Conservation (phyloP, 2,113 vertebrate species). For the Lophotis ruficrista region DNA sequence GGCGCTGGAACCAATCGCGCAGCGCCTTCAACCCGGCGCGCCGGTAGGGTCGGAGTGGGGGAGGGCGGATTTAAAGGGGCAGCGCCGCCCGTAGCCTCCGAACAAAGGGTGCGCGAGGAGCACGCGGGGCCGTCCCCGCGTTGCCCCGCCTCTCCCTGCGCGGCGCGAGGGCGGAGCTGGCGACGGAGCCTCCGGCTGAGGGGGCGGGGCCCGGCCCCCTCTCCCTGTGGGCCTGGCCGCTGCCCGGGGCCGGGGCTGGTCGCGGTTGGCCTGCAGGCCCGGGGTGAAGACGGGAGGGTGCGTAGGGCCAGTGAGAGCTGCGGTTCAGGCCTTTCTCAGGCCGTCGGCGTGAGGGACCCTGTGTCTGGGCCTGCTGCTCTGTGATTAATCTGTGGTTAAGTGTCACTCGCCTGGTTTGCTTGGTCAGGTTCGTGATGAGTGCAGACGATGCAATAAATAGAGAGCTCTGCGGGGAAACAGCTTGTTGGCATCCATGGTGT, state of each 20-base stretch:
- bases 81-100: not conserved
- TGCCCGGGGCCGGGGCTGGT: too few relatives aligned
- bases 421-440: not conserved
- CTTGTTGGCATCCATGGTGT: fast-evolving
- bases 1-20: not conserved
- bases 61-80: constrained; percentile 32
- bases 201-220: not conserved
- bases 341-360: fast-evolving
- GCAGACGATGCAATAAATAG: not conserved
- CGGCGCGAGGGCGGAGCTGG: not conserved
- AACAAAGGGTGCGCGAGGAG: constrained; percentile 59
- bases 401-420: not conserved
- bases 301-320: not conserved
- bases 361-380: not conserved
- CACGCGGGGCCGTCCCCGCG: fast-evolving
- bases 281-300: not conserved
- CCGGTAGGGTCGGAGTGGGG: not conserved
- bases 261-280: too few relatives aligned
- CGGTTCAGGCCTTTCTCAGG: not conserved
- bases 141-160: fast-evolving
- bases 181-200: not conserved
- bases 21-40: not conserved
- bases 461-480: not conserved
- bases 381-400: not conserved
- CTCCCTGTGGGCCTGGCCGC: too few relatives aligned